phyloP scores from a whole-genome alignment of 1,140 invertebrate genomes.

The Macrobrachium nipponense region DNA sequence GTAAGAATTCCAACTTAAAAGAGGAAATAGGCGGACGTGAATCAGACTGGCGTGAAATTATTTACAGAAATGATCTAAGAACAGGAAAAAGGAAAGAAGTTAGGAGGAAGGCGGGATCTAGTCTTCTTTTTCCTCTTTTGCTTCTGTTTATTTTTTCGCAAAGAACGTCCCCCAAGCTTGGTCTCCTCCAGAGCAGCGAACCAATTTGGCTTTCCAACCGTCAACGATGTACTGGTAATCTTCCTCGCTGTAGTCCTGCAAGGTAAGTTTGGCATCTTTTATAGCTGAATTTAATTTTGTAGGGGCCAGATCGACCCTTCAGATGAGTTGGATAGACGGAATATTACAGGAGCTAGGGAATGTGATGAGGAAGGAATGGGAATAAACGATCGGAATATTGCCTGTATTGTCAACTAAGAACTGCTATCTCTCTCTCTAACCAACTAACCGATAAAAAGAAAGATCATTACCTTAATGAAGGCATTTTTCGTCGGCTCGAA shows the following conservation, averaged over 20 bases:
- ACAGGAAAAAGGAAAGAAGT: too few species aligned
- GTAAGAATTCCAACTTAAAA: too few species aligned
- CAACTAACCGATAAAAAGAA: not conserved
- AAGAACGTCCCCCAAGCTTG: conserved; percentile 73
- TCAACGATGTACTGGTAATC: conserved; percentile 71
- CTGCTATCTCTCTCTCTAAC: not conserved
- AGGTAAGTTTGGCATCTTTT: not conserved
- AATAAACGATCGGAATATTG: too few species aligned
- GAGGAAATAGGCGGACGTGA: too few species aligned
- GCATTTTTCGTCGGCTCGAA: conserved; percentile 69
- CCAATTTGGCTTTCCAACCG: conserved; percentile 73
- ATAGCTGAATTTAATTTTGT: not conserved
- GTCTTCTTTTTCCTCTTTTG: too few species aligned
- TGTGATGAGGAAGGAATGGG: too few species aligned
- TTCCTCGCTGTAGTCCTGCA: conserved; percentile 68
- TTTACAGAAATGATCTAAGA: too few species aligned
- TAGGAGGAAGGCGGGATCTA: too few species aligned
- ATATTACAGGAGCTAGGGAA: too few species aligned
- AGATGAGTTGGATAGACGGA: too few species aligned
- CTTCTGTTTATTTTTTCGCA: conserved; percentile 65
- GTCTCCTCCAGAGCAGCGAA: conserved; percentile 70
- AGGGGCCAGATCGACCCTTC: not conserved
- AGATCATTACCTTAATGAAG: conserved; percentile 70
- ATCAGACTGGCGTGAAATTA: too few species aligned
- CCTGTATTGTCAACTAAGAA: too few species aligned